Evolutionary conservation across 1,140 invertebrate genomes (phyloP).

Genomic region (Chlorops oryzae): DNA sequence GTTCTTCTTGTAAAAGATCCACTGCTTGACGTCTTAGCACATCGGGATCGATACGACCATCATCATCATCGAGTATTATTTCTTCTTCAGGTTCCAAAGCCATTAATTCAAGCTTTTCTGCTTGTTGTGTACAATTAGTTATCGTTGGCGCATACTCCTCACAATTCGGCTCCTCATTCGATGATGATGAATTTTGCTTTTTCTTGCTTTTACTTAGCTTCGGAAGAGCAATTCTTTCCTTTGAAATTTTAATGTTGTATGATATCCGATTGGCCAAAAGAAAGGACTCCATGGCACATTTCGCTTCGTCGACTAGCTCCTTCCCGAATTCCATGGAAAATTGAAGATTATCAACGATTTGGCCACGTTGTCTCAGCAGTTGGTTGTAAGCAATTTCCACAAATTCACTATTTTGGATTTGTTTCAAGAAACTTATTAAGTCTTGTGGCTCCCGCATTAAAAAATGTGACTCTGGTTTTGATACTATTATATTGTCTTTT

Average conservation of each 20-base stretch:
- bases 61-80: constrained; percentile 56
- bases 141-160: constrained; percentile 57
- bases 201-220: constrained; percentile 25
- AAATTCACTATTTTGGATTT: constrained; percentile 55
- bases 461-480: constrained; percentile 66
- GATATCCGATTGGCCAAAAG: constrained; percentile 36
- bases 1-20: constrained; percentile 61
- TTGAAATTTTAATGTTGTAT: constrained; percentile 31
- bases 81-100: constrained; percentile 59
- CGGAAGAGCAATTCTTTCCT: constrained; percentile 32
- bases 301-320: constrained; percentile 38
- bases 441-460: constrained; percentile 72
- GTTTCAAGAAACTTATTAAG: constrained; percentile 71
- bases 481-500: constrained; percentile 34
- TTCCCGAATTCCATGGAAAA: constrained; percentile 37
- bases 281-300: constrained; percentile 39
- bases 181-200: too few species aligned
- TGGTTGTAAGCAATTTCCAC: constrained; percentile 37
- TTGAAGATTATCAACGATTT: constrained; percentile 37
- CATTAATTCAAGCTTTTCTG: constrained; percentile 65
- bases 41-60: constrained; percentile 62
- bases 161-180: constrained; percentile 64
- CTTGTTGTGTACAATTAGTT: constrained; percentile 78
- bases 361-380: constrained; percentile 30
- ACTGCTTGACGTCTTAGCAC: constrained; percentile 36